A percentile compares a stretch with the other conserved stretches of the same genome.
phyloP scores from a whole-genome alignment of 2,888 invertebrate genomes.

The Strigamia maritima region DNA sequence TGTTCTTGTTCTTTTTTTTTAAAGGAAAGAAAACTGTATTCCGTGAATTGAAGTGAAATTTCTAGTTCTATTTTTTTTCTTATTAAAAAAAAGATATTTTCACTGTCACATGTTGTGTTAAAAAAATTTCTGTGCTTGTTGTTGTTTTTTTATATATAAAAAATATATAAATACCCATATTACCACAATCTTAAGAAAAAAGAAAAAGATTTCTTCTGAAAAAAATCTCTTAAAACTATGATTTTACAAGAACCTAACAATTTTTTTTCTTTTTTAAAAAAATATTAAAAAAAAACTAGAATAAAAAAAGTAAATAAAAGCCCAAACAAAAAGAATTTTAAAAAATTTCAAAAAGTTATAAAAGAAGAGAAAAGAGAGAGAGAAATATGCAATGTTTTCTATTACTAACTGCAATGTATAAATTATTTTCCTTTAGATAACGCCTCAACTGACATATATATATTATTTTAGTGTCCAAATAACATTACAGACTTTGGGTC shows the following conservation, averaged over 20 bases:
- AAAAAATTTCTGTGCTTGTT: not conserved
- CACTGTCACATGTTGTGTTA: slow-evolving; percentile 1
- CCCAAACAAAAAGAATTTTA: not conserved
- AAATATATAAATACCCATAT: not conserved
- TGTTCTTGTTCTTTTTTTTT: slow-evolving; percentile 8
- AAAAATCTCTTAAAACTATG: not conserved
- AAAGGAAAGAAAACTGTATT: not conserved
- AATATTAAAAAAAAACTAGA: not conserved
- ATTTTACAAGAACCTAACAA: slow-evolving; percentile 7
- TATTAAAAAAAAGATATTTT: not conserved
- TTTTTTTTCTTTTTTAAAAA: not conserved
- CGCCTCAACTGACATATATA: not conserved
- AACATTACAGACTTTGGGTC: not conserved
- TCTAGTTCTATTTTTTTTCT: not conserved
- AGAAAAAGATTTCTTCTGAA: not conserved
- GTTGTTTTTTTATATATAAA: not conserved
- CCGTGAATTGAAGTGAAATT: not conserved
- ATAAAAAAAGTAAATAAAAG: not conserved
- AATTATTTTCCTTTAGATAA: not conserved
- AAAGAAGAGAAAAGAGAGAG: slow-evolving; percentile 15
- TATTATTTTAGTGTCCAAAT: slow-evolving; percentile 8
- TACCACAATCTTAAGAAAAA: not conserved
- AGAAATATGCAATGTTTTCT: slow-evolving; percentile 11
- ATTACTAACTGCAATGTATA: slow-evolving; percentile 9
- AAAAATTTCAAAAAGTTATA: not conserved